Evolutionary conservation across 2,797 vertebrate genomes (phyloP), one percentile per base, ranked within the genome.

Genomic region (Smutsia gigantea): DNA sequence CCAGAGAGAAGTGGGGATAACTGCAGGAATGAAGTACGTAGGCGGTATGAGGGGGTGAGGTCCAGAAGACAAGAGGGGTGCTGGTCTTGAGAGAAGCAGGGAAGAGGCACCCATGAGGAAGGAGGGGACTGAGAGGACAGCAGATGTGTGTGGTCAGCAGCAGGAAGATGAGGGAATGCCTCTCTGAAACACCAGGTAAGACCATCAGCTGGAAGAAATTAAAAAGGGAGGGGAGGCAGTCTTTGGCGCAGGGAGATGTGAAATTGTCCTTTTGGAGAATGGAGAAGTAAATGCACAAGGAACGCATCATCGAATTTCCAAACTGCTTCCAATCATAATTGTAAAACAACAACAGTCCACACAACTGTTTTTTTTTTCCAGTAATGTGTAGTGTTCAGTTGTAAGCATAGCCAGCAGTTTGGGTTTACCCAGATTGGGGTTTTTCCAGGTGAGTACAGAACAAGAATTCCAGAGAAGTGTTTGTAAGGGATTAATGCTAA

Each of bases 401-500:
- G 9, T 10, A 75, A 64, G 29, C 39, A 63, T 17, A 19, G 39
- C 64, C 34, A 6, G 18, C 5, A 29, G 23, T 4, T 46, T 46
- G 23, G 25, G 12, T 51, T 89, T 64, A 55, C 53, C 21, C 31
- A 84, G 34, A 11, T 6, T 55, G 23, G 63, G 25, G 14, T 75
- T 69, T 51, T 87, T 29, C 37, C 71, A 66, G 59, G 42, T 53
- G 31, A 77, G 42, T 37, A 49, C 25, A 83, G 55, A 39, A 86
- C 74, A 64, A 81, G 37, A 71, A 34, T 21, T 61, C 34, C 77
- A 66, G 84, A 93, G 39, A 87, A 23, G 3, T 39, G 66, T 92
- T 49, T 69, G 18, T 4, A 74, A 59, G 81, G 53, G 37, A 42
- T 10, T 74, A 19, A 69, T 49, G 42, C 27, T 25, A 55, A 27